Conservation (phyloP, 2,888 invertebrate genomes). For the Cataglyphis cursor region DNA sequence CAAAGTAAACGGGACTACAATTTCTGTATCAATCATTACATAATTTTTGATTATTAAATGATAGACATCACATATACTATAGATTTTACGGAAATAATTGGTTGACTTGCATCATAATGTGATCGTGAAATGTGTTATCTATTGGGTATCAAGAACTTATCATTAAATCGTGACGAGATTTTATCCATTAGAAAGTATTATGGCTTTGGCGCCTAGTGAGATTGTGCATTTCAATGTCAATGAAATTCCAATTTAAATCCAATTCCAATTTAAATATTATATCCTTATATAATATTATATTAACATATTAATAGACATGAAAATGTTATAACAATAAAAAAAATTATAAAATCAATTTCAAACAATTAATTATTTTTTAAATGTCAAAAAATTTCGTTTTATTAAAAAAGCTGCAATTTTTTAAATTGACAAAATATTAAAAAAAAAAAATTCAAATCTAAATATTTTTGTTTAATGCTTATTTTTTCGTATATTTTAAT, state of each 20-base stretch:
- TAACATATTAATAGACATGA: background rate
- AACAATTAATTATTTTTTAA: background rate
- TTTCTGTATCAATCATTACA: background rate
- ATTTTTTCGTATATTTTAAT: background rate
- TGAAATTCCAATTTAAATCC: constrained; percentile 29
- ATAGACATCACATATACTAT: background rate
- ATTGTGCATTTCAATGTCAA: constrained; percentile 31
- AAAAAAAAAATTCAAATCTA: background rate
- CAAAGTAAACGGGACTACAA: background rate
- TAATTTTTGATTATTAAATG: background rate
- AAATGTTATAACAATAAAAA: constrained; percentile 12
- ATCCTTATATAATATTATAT: background rate
- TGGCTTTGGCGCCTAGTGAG: constrained; percentile 32
- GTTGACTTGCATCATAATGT: constrained; percentile 8
- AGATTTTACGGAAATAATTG: background rate
- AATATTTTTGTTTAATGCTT: background rate
- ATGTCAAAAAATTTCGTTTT: background rate
- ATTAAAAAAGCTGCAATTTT: background rate
- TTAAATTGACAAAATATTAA: background rate
- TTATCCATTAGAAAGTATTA: constrained; percentile 30
- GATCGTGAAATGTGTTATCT: constrained; percentile 30
- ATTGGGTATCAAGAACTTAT: constrained; percentile 26
- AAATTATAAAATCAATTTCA: background rate
- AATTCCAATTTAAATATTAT: background rate
- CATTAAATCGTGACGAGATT: constrained; percentile 26